Evolutionary conservation across 1,140 invertebrate species (phyloP).

Genomic region (Phymastichus coffea): DNA sequence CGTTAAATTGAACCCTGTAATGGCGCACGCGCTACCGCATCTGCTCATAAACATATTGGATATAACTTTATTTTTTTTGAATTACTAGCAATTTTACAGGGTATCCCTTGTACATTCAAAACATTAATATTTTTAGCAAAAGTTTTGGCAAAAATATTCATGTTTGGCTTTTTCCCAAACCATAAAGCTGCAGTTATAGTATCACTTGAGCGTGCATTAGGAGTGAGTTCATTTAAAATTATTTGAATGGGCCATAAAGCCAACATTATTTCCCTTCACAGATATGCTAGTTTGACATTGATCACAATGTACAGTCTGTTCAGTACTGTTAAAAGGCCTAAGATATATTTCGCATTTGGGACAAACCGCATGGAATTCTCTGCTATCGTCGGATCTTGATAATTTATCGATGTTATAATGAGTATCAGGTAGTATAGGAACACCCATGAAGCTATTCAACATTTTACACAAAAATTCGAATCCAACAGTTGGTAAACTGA

Average conservation of each 20-base stretch:
- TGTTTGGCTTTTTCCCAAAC: conserved; percentile 22
- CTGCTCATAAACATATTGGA: conserved; percentile 21
- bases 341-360: conserved; percentile 16
- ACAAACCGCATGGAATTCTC: neutral
- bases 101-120: conserved; percentile 15
- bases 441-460: too few relatives aligned
- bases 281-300: conserved; percentile 11
- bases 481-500: too few relatives aligned
- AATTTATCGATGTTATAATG: too few relatives aligned
- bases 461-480: too few relatives aligned
- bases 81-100: conserved; percentile 10
- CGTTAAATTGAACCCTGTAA: conserved; percentile 25
- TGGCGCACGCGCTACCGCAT: conserved; percentile 15
- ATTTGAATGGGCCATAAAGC: conserved; percentile 27
- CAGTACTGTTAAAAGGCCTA: neutral
- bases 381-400: neutral
- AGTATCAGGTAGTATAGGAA: too few relatives aligned
- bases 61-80: conserved; percentile 19
- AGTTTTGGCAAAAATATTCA: conserved; percentile 26
- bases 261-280: conserved; percentile 10
- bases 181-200: conserved; percentile 23
- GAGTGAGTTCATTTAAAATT: conserved; percentile 26
- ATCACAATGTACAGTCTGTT: conserved; percentile 4
- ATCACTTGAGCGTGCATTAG: conserved; percentile 9
- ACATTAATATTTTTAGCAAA: conserved; percentile 27